Evolutionary conservation across 30 jellyfish, hydroid and myxozoan genomes (phyloP).

Genomic region (Cassiopea xamachana): DNA sequence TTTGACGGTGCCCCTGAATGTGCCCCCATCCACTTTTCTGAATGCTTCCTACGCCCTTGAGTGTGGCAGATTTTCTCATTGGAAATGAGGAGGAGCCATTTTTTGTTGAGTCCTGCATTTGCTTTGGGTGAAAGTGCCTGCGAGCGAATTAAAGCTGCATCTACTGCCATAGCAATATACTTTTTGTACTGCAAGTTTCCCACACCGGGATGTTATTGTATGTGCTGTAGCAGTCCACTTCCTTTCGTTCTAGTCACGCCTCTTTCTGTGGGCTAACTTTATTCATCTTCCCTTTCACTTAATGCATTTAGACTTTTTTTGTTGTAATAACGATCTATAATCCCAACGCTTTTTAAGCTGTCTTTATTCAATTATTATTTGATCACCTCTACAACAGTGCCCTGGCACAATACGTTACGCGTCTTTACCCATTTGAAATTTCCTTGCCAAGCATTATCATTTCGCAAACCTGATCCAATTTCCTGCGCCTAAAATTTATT

Average conservation of each 20-base stretch:
- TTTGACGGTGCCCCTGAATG: too few species aligned
- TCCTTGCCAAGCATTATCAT: not conserved
- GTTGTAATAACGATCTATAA: not conserved
- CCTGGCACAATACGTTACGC: not conserved
- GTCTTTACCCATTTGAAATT: not conserved
- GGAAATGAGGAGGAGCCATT: too few species aligned
- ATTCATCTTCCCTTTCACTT: not conserved
- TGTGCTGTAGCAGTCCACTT: not conserved
- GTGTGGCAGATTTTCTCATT: too few species aligned
- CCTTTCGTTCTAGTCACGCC: not conserved
- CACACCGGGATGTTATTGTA: not conserved
- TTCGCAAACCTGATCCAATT: not conserved
- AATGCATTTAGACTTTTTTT: not conserved
- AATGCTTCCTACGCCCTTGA: too few species aligned
- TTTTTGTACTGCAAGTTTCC: not conserved
- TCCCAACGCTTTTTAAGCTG: not conserved
- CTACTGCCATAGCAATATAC: not conserved
- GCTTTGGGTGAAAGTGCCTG: too few species aligned
- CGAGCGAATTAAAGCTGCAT: too few species aligned
- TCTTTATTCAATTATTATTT: not conserved
- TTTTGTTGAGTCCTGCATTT: too few species aligned
- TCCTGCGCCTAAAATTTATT: not conserved
- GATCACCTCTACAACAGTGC: not conserved
- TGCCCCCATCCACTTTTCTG: too few species aligned
- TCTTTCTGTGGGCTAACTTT: not conserved